A percentile compares a stretch with the other conserved stretches of the same genome.
phyloP scores from a whole-genome alignment of 92 coral and sea anemone species.

The Heteractis magnifica region DNA sequence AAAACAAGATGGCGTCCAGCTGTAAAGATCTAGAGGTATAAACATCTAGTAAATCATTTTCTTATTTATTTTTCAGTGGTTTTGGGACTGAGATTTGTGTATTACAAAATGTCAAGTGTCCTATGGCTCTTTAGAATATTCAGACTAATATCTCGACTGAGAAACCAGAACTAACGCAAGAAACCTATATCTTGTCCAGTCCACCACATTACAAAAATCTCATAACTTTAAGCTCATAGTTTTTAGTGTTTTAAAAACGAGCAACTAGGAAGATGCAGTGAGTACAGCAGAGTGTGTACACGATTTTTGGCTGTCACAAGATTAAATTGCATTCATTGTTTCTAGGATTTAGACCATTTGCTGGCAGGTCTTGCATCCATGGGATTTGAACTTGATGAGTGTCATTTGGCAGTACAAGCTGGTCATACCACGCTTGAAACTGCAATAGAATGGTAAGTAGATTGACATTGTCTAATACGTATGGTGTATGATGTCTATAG shows the following conservation, averaged over 20 bases:
- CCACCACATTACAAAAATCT: too few species aligned
- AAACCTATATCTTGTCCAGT: too few species aligned
- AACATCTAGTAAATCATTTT: background rate
- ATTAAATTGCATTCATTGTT: background rate
- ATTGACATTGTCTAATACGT: background rate
- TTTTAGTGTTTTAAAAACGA: too few species aligned
- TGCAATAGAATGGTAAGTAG: conserved; percentile 87
- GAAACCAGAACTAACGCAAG: background rate
- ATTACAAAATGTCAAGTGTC: background rate
- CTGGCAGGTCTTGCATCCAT: conserved; percentile 82
- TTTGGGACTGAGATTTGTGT: background rate
- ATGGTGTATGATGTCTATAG: too few species aligned
- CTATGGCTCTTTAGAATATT: too few species aligned
- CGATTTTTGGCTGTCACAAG: background rate
- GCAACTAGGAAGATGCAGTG: background rate
- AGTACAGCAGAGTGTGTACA: background rate
- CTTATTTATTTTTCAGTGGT: background rate
- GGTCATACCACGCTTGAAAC: conserved; percentile 78
- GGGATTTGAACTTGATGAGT: conserved; percentile 92
- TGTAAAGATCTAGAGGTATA: conserved; percentile 35
- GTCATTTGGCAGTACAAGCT: conserved; percentile 77
- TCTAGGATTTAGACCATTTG: conserved; percentile 73
- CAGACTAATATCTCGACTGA: background rate
- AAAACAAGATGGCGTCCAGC: conserved; percentile 77
- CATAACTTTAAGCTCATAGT: too few species aligned